Evolutionary conservation across 1,140 invertebrate genomes (phyloP), one percentile per base, ranked within the genome.

Genomic region (Tetragnatha versicolor): DNA sequence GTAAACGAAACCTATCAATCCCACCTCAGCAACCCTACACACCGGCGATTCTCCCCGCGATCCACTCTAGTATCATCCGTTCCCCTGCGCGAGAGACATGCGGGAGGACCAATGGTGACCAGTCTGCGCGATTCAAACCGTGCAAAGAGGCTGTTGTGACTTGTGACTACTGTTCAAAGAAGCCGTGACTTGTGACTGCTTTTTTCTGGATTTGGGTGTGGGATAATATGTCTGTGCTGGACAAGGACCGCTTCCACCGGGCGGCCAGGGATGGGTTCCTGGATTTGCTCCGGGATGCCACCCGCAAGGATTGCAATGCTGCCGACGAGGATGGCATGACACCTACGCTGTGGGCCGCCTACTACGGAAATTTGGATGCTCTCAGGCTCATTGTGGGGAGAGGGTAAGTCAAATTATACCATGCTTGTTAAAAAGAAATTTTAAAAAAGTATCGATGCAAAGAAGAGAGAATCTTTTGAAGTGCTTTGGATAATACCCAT

Each of bases 321-420:
- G 90, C 92, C 82, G 95, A 98, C 86, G 94, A 96, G 85, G 93
- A 95, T 83, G 94, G 95, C 55, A 96, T 97, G 94, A 98, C 95
- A 17, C 94, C 95, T 0, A 87, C 87, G 0, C 77, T 85, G 79
- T 97, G 95, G 92, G 94, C 96, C 20, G 93, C 96, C 35, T 95
- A 94, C 84, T 92, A 95, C 86, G 96, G 96, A 37, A 92, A 96
- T 85, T 88, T 98, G 68, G 95, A 98, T 81, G 94, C 94, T 2
- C 87, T 98, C 22, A 88, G 95, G 79, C 86, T 96, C 49, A 89
- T 98, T 5, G 93, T 96, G 80, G 94, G 94, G 27, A 88, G 94
- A 88, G 96, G 96, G 96, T 98, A 88, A 86, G 89, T 85, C 10
- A 27, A 0, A n/a, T n/a, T n/a, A n/a, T n/a, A n/a, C n/a, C n/a